A percentile compares a stretch with the other conserved stretches of the same genome.
phyloP scores from a whole-genome alignment of 2,113 vertebrate species.

The Speoplatyrhinus poulsoni region DNA sequence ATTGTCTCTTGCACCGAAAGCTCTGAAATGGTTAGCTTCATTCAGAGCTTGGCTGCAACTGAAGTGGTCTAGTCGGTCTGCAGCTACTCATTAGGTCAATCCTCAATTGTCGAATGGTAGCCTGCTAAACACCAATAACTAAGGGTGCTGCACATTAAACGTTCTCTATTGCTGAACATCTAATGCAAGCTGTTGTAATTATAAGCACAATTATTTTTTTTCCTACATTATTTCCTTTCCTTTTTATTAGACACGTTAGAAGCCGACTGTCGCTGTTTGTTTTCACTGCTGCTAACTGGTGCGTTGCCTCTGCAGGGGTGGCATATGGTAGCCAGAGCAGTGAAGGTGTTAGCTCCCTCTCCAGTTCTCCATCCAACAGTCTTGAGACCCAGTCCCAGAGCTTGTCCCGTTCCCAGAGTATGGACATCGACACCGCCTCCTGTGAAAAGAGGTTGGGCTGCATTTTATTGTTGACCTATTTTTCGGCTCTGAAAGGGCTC shows the following conservation, averaged over 20 bases:
- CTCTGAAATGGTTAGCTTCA: too few species aligned
- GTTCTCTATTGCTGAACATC: too few species aligned
- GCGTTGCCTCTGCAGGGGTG: conserved; percentile 80
- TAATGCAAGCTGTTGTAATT: too few species aligned
- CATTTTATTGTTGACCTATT: neutral
- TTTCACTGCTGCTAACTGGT: neutral
- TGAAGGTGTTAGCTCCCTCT: conserved; percentile 97
- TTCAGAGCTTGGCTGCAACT: too few species aligned
- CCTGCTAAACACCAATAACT: conserved; percentile 1
- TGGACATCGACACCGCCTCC: conserved; percentile 97
- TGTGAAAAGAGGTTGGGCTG: conserved; percentile 94
- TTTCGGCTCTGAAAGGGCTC: neutral
- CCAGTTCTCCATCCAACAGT: conserved; percentile 98
- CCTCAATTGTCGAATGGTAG: too few species aligned
- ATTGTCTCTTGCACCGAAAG: neutral
- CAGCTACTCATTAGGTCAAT: too few species aligned
- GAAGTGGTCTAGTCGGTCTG: too few species aligned
- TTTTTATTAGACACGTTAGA: too few species aligned
- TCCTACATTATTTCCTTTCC: too few species aligned
- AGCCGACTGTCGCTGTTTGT: neutral
- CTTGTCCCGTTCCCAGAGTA: conserved; percentile 97
- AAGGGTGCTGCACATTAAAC: neutral
- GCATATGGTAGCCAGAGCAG: conserved; percentile 98
- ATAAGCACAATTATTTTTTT: too few species aligned
- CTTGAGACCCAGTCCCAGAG: conserved; percentile 98